Base-by-base conservation (phyloP, 64 coral and sea anemone genomes). In the Acropora yongei region DNA sequence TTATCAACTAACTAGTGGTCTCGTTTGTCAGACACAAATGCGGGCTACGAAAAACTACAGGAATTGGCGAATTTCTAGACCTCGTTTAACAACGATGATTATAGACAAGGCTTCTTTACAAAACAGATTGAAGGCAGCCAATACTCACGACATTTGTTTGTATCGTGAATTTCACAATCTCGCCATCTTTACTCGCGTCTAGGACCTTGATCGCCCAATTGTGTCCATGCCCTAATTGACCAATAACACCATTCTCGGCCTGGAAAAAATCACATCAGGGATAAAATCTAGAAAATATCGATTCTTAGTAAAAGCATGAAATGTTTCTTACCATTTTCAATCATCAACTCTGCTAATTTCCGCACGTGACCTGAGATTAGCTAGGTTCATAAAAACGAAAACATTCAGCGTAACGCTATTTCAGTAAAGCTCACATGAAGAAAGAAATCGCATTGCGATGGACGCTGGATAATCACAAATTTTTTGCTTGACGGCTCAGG, bases 131-230 rank as follows among this genome's bases (percentile, higher is more conserved):
- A 83, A 58, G 73, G 17, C 16, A 87, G 8, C 2, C 8, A 49
- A 49, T 10, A 48, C 82, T 85, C 49, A 95, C 93, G 18, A 71
- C 80, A 86, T 95, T 95, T 30, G 93, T 91, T 81, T 95, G 93
- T 44, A 95, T 77, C 3, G 93, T 95, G 57, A 91, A 95, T 42
- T 95, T 95, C 1, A 95, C 81, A 14, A 95, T 47, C 18, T 95
- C 93, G 17, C 93, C 93, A 71, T 95, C 93, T 82, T 95, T 95
- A 20, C 83, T 95, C 4, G 93, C 93, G 65, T 95, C 93, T 9
- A 95, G 65, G 47, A 95, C 93, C 57, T 95, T 95, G 4, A 80
- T 87, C 9, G 68, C 41, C 78, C 89, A 91, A 0, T 5, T 51
- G 20, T 50, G 41, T 8, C 75, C 73, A 5, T 66, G 72, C 30